Conservation (phyloP, 37 sponge, comb jelly and placozoan species). For the Aplysina aerophoba region DNA sequence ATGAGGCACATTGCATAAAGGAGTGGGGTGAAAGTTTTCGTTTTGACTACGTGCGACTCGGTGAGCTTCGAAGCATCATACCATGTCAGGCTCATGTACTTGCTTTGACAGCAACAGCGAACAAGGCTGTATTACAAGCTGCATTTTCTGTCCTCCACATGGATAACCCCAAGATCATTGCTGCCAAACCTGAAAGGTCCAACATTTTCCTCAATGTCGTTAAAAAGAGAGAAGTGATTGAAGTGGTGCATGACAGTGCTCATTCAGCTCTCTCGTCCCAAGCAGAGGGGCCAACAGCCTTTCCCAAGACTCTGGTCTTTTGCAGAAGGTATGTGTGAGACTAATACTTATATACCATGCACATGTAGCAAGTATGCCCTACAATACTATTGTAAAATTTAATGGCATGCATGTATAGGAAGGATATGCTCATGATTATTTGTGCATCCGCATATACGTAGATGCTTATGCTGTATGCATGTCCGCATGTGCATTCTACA, state of each 20-base stretch:
- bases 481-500: too few relatives aligned
- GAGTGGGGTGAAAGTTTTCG: conserved; percentile 38
- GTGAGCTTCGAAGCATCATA: conserved; percentile 36
- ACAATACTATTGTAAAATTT: too few relatives aligned
- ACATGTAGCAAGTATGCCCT: too few relatives aligned
- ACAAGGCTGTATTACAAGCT: background rate
- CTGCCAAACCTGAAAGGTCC: conserved; percentile 1
- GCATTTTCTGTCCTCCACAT: background rate
- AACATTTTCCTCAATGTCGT: conserved; percentile 21
- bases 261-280: background rate
- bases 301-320: conserved; percentile 29
- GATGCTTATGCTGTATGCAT: too few relatives aligned
- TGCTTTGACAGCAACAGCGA: conserved; percentile 40
- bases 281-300: background rate
- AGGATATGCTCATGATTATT: too few relatives aligned
- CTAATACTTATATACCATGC: too few relatives aligned
- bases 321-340: conserved; percentile 12
- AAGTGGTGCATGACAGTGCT: conserved; percentile 18
- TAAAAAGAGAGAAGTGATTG: background rate
- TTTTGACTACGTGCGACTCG: background rate
- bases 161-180: conserved; percentile 8
- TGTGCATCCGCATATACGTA: too few relatives aligned
- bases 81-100: conserved; percentile 13
- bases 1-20: conserved; percentile 34
- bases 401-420: too few relatives aligned